Base-by-base conservation (phyloP, 2,888 invertebrate genomes). In the Odontocolon sp. region DNA sequence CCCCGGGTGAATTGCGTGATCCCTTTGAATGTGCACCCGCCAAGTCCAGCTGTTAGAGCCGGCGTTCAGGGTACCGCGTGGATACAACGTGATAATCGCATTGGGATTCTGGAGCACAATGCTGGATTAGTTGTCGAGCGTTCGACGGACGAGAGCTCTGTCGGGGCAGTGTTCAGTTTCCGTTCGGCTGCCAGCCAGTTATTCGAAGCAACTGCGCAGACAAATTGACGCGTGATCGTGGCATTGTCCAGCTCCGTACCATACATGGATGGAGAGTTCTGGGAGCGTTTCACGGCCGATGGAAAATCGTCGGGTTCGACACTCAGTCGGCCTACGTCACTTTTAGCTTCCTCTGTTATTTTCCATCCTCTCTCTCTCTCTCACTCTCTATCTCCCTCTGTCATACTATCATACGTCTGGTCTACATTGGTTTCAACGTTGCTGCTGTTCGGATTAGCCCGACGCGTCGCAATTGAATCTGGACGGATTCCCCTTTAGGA, bases 171-270 rank as follows among this genome's bases (percentile, higher is more conserved):
- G 8, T 52, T 28, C 68, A 28, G 33, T 56, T 47, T 45, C 42
- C 63, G 50, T 64, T 59, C 63, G 47, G 45, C 57, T 61, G 56
- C 68, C 56, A 67, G 66, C 64, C 80, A 81, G 80, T 84, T 82
- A 85, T 84, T 84, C 81, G 84, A 81, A 78, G 79, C 82, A 85
- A 82, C 81, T 81, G 80, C 76, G 69, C 80, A 64, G 81, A 80
- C 82, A 84, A 87, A 85, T 87, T 82, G 83, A 83, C 82, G 82
- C 80, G 80, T 81, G 81, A 86, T 85, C 83, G 80, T 54, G 76
- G 78, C 68, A 85, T 85, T 84, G 83, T 85, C 71, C 81, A 38
- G 57, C 23, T 33, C 4, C 36, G 26, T 52, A n/a, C 42, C 42
- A 18, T 36, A 26, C 42, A 28, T 36, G 38, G 14, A 28, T 61